Conservation (phyloP, 2,113 vertebrate species). For the Cyprinodon brontotheroides region DNA sequence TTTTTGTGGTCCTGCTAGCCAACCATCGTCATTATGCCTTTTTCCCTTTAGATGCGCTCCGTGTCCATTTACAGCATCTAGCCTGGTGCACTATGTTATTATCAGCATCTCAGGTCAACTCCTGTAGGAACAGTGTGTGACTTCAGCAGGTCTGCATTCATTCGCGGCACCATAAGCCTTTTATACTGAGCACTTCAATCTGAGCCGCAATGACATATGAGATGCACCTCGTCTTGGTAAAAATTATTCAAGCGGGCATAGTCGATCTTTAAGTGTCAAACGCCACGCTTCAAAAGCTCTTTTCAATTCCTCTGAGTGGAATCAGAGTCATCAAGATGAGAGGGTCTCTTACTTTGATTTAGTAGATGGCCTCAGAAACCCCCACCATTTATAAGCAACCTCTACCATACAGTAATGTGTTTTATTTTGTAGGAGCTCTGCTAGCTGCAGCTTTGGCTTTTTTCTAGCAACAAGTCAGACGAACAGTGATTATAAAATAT, state of each 20-base stretch:
- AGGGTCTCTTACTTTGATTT: slow-evolving; percentile 14
- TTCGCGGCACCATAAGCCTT: slow-evolving; percentile 8
- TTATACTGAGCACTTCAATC: slow-evolving; percentile 18
- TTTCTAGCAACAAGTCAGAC: slow-evolving; percentile 9
- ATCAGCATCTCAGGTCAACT: slow-evolving; percentile 21
- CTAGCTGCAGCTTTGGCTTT: slow-evolving; percentile 6
- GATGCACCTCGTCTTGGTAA: slow-evolving; percentile 32
- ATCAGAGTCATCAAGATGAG: slow-evolving; percentile 35
- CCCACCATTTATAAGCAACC: slow-evolving; percentile 34
- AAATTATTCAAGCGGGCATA: slow-evolving; percentile 20
- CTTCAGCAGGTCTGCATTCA: slow-evolving; percentile 44
- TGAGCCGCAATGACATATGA: slow-evolving; percentile 11
- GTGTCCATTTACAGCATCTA: slow-evolving; percentile 40
- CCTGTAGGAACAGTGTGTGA: slow-evolving; percentile 23
- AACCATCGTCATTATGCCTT: slow-evolving; percentile 61
- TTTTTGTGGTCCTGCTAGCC: slow-evolving; percentile 74
- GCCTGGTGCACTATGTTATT: slow-evolving; percentile 44
- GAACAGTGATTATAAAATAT: slow-evolving; percentile 15
- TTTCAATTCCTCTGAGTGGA: slow-evolving; percentile 44
- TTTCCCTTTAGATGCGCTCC: slow-evolving; percentile 37
- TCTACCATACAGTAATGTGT: neutral
- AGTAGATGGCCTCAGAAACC: slow-evolving; percentile 19
- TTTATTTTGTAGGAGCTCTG: slow-evolving; percentile 5
- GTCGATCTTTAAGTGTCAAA: slow-evolving; percentile 53
- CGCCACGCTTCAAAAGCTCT: slow-evolving; percentile 33